Percentiles rank a stretch among this genome's conserved stretches.
Conservation (phyloP, 2,113 vertebrate species). For the Elachura formosa region DNA sequence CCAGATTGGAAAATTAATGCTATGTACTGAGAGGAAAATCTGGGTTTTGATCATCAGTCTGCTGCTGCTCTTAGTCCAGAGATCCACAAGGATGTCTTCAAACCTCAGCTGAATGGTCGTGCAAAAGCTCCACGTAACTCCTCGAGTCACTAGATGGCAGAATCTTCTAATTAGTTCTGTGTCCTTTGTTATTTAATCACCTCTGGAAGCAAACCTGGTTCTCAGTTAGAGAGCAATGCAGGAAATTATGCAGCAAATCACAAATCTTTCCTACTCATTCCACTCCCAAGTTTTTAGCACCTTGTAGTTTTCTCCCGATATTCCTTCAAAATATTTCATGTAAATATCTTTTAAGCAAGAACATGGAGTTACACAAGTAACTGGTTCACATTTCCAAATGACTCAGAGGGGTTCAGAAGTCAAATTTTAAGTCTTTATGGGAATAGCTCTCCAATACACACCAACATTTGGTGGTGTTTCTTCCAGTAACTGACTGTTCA, state of each 20-base stretch:
- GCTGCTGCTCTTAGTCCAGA: background rate
- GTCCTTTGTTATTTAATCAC: background rate
- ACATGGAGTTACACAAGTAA: no score
- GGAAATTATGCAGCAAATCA: background rate
- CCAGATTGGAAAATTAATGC: background rate
- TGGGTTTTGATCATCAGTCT: background rate
- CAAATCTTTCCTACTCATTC: background rate
- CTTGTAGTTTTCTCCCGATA: background rate
- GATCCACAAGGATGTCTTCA: background rate
- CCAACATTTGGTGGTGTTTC: background rate
- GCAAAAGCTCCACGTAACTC: background rate
- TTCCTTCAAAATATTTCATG: background rate
- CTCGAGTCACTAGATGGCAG: slow-evolving; percentile 46
- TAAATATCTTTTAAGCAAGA: background rate
- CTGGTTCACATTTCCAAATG: background rate
- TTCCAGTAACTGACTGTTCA: background rate
- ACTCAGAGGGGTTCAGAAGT: background rate
- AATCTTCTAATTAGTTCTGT: slow-evolving; percentile 44
- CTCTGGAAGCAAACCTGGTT: background rate
- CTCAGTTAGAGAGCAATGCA: background rate
- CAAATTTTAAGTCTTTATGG: background rate
- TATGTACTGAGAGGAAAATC: background rate
- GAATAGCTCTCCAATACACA: background rate
- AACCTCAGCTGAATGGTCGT: background rate
- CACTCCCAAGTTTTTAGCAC: background rate